Evolutionary conservation across 2,797 vertebrate species (phyloP), one percentile per base, ranked within the genome.

Genomic region (Pantherophis vulpinus): DNA sequence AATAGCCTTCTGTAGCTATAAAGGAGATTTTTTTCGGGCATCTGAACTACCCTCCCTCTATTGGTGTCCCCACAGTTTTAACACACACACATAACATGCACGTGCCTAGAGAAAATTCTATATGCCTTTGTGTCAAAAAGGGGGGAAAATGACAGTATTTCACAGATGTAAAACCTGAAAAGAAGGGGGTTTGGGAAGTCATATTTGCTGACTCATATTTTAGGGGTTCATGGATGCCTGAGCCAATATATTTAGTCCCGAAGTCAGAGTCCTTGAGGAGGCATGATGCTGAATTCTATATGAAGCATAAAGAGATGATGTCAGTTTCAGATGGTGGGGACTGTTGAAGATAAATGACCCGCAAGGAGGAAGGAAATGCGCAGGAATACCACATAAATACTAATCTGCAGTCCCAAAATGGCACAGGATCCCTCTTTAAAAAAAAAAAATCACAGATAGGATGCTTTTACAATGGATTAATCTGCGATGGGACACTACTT

Each of bases 261-360:
- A 59, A 59, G 8, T 16, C 86, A 90, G 42, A 83, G 32, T 0
- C 54, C 4, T 32, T 13, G 47, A 87, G 54, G 2, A 0, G 23
- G 91, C 0, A 14, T 25, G n/a, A 91, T 83, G 60, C 29, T 0
- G 25, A 27, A 92, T 92, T 16, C 13, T 51, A 63, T 10, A 90
- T 56, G 0, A 0, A 32, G 25, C 54, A 10, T 9, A 9, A 89
- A n/a, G 2, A 93, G 32, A 12, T 2, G 86, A 23, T 37, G 0
- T 0, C 79, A 92, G 93, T 56, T n/a, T 60, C n/a, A 83, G 37
- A 90, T 11, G 6, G 13, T 4, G 5, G 37, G 63, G 37, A 58
- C 5, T 6, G 18, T 13, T 90, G 66, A 66, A 20, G 51, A 88
- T 51, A 56, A 88, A 13, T 51, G 1, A 29, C 14, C 23, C 12